phyloP scores from a whole-genome alignment of 2,113 vertebrate genomes.

The Neomonachus schauinslandi region DNA sequence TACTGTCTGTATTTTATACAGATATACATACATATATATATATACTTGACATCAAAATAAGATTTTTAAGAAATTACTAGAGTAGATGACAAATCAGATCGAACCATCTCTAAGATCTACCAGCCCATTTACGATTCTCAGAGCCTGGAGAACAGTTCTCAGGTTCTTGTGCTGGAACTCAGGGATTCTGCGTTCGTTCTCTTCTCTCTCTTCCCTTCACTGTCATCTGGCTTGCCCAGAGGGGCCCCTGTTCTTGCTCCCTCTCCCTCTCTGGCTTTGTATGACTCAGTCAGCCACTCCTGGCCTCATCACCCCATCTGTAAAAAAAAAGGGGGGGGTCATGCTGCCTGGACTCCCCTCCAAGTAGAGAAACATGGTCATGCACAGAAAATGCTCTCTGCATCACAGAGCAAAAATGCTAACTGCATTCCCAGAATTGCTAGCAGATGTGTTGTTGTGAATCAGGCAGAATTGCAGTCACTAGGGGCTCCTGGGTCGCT shows the following conservation, averaged over 20 bases:
- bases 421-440: not conserved
- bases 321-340: not conserved
- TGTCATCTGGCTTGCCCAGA: not conserved
- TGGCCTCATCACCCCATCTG: not conserved
- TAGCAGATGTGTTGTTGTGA: not conserved
- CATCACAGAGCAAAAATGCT: not conserved
- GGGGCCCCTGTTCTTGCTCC: not conserved
- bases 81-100: not conserved
- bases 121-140: not conserved
- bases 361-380: not conserved
- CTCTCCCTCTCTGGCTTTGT: not conserved
- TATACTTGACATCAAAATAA: not conserved
- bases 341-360: not conserved
- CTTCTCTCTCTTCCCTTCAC: not conserved
- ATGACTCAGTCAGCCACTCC: not conserved
- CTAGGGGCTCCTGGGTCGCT: no score
- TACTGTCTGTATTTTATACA: not conserved
- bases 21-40: no score
- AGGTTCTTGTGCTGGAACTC: not conserved
- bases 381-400: not conserved
- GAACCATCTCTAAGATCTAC: not conserved
- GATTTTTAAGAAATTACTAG: not conserved
- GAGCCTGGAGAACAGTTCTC: not conserved
- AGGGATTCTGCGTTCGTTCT: accelerated
- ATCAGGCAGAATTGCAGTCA: not conserved